Base-by-base conservation (phyloP, 2,113 vertebrate species). In the Synodontis membranacea region DNA sequence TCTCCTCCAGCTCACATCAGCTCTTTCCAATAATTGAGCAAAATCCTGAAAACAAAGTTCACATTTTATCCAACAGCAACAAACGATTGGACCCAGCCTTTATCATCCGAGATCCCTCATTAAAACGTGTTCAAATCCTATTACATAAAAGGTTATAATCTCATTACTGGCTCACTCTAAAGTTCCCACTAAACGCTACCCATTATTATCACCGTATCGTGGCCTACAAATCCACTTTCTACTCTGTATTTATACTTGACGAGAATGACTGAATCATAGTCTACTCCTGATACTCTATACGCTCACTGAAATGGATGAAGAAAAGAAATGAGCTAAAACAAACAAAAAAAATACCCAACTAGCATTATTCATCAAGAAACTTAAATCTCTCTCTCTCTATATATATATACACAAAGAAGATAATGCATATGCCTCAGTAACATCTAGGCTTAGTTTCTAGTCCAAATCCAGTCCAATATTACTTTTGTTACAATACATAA, bases 1-100 rank as follows among this genome's bases (percentile, higher is more conserved):
- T 48, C n/a, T 64, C 9, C 64, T 48, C 39, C 19, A 81, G 25
- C 42, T 82, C 66, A 82, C 7, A 86, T n/a, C 39, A 34, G 6
- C 58, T 42, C 58, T 86, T 82, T 23, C 58, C n/a, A 86, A 72
- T 86, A 70, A 44, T 86, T 82, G 70, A 86, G 54, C 52, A 82
- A 72, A 44, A 39, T 82, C 39, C 66, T 60, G 39, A 62, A 83
- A 82, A 58, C 21, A 74, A 62, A 34, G 66, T 11, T 86, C 12
- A 86, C 79, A 60, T 56, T 76, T 84, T 62, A 8, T 28, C 21
- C 42, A 79, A 34, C 15, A 80, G 39, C 19, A 48, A 48, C 21
- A 80, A n/a, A n/a, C n/a, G n/a, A n/a, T n/a, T n/a, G n/a, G n/a
- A 80, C 39, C 42, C n/a, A 64, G 52, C 17, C n/a, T 54, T 66